Percentiles rank a stretch among this genome's conserved stretches.
phyloP scores from a whole-genome alignment of 2,113 vertebrate species.

The Ia io region DNA sequence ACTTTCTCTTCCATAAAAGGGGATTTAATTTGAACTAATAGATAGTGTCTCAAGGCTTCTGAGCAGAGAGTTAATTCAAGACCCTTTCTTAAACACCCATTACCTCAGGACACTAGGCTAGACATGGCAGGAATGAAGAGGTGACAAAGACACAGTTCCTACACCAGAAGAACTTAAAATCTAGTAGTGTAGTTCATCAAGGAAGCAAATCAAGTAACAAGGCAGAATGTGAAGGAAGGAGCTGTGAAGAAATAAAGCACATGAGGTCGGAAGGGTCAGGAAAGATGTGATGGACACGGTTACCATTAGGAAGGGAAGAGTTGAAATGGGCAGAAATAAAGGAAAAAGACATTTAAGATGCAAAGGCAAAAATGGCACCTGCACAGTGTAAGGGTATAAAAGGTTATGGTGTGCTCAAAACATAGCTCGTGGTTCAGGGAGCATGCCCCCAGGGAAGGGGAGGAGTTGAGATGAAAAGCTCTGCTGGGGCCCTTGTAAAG shows the following conservation, averaged over 20 bases:
- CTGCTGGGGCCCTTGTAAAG: not conserved
- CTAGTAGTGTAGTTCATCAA: not conserved
- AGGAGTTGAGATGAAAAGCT: not conserved
- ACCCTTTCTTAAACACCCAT: not conserved
- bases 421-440: not conserved
- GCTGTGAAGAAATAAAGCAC: not conserved
- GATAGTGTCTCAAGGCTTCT: not conserved
- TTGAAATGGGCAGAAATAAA: not conserved
- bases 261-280: not conserved
- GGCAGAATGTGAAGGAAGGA: not conserved
- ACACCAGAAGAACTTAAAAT: not conserved
- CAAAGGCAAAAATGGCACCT: not conserved
- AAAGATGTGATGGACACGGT: not conserved
- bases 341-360: not conserved
- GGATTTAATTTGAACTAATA: not conserved
- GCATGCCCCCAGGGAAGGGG: fast-evolving
- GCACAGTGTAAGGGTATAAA: not conserved
- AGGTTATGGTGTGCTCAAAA: not conserved
- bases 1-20: not conserved
- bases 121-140: not conserved
- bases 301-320: not conserved
- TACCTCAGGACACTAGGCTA: not conserved
- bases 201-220: not conserved
- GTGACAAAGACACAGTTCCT: not conserved
- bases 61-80: not conserved